Conservation (phyloP, 92 coral and sea anemone genomes). For the Montipora capitata region DNA sequence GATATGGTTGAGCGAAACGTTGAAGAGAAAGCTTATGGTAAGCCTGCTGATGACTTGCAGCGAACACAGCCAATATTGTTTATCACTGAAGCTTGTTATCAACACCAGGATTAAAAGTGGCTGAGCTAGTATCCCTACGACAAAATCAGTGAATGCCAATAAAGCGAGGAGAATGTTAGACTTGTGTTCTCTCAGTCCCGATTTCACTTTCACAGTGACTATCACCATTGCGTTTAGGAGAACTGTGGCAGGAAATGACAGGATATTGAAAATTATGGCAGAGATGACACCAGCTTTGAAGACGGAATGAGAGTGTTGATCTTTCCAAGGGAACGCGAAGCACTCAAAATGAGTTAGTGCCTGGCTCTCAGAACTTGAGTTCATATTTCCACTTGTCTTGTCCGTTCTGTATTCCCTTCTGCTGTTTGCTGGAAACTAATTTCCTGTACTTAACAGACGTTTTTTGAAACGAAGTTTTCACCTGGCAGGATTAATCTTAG, state of each 20-base stretch:
- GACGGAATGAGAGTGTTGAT: neutral
- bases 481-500: too few relatives aligned
- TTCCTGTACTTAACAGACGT: too few relatives aligned
- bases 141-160: neutral
- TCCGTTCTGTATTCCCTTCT: too few relatives aligned
- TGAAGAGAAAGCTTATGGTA: neutral
- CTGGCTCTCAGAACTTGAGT: neutral
- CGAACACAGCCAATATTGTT: neutral
- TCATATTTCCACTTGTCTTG: neutral
- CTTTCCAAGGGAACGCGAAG: neutral
- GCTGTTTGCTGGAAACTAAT: too few relatives aligned
- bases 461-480: too few relatives aligned
- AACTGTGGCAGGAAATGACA: neutral
- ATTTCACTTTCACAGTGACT: neutral
- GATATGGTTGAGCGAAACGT: neutral
- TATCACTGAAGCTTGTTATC: neutral
- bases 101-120: neutral
- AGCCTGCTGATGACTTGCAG: neutral
- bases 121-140: neutral
- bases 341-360: neutral
- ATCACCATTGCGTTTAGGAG: neutral
- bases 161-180: neutral
- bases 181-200: neutral
- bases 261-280: neutral
- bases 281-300: neutral